These are phyloP conservation scores for Aphelocoma californica DNA, from an alignment of 2,797 vertebrate species.

Conservation along the genomic window DNA sequence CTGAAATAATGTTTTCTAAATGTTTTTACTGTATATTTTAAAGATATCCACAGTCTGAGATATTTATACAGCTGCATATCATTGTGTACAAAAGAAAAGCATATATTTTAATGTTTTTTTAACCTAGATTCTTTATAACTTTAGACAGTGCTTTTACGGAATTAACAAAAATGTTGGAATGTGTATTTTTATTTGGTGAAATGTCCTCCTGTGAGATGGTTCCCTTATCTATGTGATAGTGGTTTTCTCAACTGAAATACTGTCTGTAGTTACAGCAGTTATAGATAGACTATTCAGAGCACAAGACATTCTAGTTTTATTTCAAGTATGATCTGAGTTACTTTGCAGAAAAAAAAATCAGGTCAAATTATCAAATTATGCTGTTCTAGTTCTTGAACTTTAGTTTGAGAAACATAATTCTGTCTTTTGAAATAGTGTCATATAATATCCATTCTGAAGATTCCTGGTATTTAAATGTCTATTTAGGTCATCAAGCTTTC, in stretches of 20 bases:
- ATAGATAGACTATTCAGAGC: neutral
- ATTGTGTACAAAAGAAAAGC: neutral
- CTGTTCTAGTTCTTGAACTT: neutral
- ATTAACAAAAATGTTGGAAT: neutral
- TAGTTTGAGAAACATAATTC: neutral
- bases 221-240: neutral
- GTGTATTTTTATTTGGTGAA: neutral
- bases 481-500: neutral
- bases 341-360: neutral
- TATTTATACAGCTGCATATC: neutral
- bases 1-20: neutral
- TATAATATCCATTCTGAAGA: neutral
- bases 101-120: neutral
- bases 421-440: neutral
- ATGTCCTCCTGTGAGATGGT: neutral
- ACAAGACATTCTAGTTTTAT: neutral
- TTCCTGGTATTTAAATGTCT: neutral
- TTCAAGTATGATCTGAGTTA: neutral
- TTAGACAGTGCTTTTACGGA: neutral
- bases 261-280: neutral
- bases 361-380: neutral
- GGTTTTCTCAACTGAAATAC: neutral
- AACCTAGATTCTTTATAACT: neutral
- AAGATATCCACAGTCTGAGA: neutral
- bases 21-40: neutral